A percentile compares a stretch with the other conserved stretches of the same genome.
Evolutionary conservation across 2,797 vertebrate genomes (phyloP).

Genomic region (Macropus fuliginosus): DNA sequence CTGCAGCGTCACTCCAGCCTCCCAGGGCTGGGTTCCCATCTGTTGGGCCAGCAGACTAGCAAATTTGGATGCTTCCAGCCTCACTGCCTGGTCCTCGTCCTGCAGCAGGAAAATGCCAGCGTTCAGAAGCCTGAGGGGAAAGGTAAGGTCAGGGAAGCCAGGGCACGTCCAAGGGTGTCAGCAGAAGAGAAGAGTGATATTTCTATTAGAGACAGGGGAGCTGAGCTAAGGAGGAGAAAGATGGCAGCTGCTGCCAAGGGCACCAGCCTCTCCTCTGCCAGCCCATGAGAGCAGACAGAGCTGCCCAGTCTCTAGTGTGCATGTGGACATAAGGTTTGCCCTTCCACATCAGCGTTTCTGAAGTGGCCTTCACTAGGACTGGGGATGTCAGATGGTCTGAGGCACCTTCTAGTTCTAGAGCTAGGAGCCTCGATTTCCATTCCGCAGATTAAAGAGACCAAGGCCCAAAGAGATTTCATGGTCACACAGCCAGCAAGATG

Average conservation of each 20-base stretch:
- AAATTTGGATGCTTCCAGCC: slow-evolving; percentile 86
- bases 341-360: too few relatives aligned
- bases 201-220: not conserved
- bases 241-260: not conserved
- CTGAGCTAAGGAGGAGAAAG: too few relatives aligned
- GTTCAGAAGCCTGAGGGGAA: slow-evolving; percentile 85
- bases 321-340: too few relatives aligned
- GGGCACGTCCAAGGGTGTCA: not conserved
- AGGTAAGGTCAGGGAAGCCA: not conserved
- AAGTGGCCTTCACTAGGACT: not conserved
- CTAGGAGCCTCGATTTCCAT: not conserved
- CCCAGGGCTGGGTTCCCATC: not conserved
- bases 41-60: slow-evolving; percentile 81
- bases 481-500: too few relatives aligned
- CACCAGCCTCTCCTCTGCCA: not conserved
- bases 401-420: not conserved
- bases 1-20: slow-evolving; percentile 82
- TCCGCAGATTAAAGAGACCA: not conserved
- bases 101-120: slow-evolving; percentile 89
- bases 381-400: not conserved
- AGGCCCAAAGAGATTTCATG: not conserved
- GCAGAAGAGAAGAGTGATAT: not conserved
- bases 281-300: not conserved
- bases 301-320: too few relatives aligned
- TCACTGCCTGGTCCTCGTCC: slow-evolving; percentile 90